A percentile compares a stretch with the other conserved stretches of the same genome.
phyloP scores from a whole-genome alignment of 2,888 invertebrate species.

The Tipula lateralis region DNA sequence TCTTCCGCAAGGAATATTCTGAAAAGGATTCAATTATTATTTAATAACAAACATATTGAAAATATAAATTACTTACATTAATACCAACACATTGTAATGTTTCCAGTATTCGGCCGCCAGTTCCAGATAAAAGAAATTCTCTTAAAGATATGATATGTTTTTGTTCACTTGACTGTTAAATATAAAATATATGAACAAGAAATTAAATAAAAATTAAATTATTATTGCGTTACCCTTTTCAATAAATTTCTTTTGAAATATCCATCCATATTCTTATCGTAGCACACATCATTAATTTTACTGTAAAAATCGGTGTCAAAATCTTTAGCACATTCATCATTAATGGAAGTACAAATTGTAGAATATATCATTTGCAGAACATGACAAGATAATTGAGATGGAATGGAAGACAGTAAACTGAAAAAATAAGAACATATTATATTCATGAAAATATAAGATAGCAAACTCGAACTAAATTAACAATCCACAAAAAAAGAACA shows the following conservation, averaged over 20 bases:
- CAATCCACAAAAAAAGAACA: too few species aligned
- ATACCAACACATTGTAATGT: constrained; percentile 44
- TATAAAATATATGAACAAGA: constrained; percentile 30
- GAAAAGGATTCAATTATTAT: background rate
- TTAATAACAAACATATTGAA: background rate
- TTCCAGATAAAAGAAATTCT: constrained; percentile 44
- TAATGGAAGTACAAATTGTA: constrained; percentile 42
- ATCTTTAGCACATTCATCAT: background rate
- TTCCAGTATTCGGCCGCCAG: constrained; percentile 44
- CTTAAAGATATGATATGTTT: constrained; percentile 46
- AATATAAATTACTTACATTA: constrained; percentile 39
- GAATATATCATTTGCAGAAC: constrained; percentile 45
- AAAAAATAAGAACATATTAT: too few species aligned
- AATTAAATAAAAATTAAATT: background rate
- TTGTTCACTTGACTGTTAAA: constrained; percentile 44
- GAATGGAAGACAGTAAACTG: constrained; percentile 44
- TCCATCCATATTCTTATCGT: background rate
- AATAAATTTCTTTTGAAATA: constrained; percentile 27
- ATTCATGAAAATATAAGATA: too few species aligned
- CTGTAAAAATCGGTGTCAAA: background rate
- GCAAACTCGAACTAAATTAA: too few species aligned
- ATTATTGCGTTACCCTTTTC: background rate
- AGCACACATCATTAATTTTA: background rate
- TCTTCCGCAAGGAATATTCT: constrained; percentile 46
- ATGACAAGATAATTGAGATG: constrained; percentile 46